Percentiles rank a stretch among this genome's conserved stretches.
Conservation (phyloP, 2,888 invertebrate species). For the Phytoseiulus persimilis region DNA sequence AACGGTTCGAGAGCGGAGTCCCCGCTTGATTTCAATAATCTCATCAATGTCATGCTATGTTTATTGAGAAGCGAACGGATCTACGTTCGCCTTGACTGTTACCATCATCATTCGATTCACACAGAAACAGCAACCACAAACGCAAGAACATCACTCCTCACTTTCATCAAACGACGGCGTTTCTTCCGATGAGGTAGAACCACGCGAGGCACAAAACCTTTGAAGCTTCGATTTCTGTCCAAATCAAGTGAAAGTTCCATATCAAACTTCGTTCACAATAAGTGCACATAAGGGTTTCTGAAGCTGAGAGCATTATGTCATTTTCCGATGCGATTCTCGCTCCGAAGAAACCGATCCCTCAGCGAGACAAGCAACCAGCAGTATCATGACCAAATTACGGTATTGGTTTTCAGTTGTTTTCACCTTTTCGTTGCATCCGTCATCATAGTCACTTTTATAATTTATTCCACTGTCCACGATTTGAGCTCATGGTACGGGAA, state of each 20-base stretch:
- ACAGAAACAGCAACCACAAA: background rate
- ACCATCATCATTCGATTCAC: background rate
- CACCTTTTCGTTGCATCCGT: background rate
- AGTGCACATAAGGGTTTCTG: background rate
- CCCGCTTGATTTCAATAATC: constrained; percentile 41
- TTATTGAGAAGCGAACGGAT: background rate
- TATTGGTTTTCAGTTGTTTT: background rate
- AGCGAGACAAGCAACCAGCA: background rate
- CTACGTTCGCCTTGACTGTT: background rate
- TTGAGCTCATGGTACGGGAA: background rate
- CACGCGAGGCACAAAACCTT: background rate
- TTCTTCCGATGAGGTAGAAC: background rate
- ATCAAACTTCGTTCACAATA: background rate
- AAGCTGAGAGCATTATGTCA: background rate
- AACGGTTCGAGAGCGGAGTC: constrained; percentile 51
- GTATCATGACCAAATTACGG: background rate
- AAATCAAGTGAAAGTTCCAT: background rate
- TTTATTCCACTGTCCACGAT: background rate
- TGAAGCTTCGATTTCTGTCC: background rate
- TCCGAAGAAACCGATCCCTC: background rate
- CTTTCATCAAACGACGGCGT: background rate
- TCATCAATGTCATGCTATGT: background rate
- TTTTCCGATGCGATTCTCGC: background rate
- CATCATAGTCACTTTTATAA: background rate
- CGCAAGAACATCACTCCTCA: background rate